Evolutionary conservation across 2,113 vertebrate genomes (phyloP), one percentile per base, ranked within the genome.

Genomic region (Vimba vimba): DNA sequence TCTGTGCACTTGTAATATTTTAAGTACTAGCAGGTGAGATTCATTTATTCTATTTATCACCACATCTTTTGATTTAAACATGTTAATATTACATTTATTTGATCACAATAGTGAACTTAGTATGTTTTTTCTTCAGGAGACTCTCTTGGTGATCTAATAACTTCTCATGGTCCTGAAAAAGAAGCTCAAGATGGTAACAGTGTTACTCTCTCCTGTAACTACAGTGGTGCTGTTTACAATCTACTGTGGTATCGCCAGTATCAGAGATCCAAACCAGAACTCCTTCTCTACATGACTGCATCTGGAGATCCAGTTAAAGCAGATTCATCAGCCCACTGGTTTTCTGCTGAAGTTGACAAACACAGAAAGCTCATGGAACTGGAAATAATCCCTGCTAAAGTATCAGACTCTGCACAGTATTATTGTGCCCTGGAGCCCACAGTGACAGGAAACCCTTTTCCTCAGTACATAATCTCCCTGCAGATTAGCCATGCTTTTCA

Each of bases 391-490:
- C 45, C 79, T 75, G 75, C 47, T 60, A 25, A 74, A 68, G n/a
- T 84, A 59, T 27, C 39, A 85, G 83, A 85, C 36, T 64, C 76
- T 43, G 82, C 77, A 13, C 23, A 45, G 21, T 88, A 87, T 62
- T 85, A 88, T 47, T 88, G 80, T 27, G 60, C n/a, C 9, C 60
- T 62, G 60, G 0, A 0, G 60, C 60, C 60, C 60, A 62, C 60
- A 62, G 60, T 62, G n/a, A 25, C 60, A 62, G 60, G n/a, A 62
- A 68, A 68, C 27, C 2, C 1, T 33, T 17, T 19, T 68, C 64
- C 64, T 19, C 64, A 19, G 27, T 30, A 68, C 64, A 33, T 12
- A 33, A 33, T 68, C 64, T 19, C 33, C 33, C 10, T 68, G 15
- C 6, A 33, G 4, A 33, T 19, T 17, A 68, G 1, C 3, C 25